Evolutionary conservation across 2,113 vertebrate species (phyloP).

Genomic region (Prolemur simus): DNA sequence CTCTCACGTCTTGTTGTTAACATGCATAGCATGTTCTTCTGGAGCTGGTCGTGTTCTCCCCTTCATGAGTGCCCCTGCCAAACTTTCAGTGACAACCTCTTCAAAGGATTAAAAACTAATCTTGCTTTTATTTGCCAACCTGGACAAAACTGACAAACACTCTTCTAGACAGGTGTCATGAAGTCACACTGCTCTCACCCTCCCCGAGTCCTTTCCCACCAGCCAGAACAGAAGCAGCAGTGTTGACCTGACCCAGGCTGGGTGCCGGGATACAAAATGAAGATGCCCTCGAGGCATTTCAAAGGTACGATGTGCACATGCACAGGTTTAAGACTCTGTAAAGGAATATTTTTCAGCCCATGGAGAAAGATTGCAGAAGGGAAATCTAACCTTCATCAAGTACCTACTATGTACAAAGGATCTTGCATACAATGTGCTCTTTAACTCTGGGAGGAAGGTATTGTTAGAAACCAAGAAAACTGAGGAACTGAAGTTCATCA

Average conservation of each 20-base stretch:
- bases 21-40: not conserved
- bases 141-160: not conserved
- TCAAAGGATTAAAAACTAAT: slow-evolving; percentile 3
- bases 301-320: not conserved
- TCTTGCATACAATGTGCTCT: not conserved
- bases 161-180: not conserved
- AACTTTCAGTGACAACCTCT: not conserved
- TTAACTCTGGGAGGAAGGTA: not conserved
- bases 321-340: not conserved
- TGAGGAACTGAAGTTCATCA: not conserved
- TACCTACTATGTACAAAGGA: not conserved
- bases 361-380: not conserved
- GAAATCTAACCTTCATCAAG: not conserved
- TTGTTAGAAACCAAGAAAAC: not conserved
- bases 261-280: fast-evolving
- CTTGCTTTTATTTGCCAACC: slow-evolving; percentile 28
- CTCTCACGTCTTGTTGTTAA: not conserved
- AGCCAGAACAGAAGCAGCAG: not conserved
- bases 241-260: not conserved
- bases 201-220: not conserved
- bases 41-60: not conserved
- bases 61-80: not conserved
- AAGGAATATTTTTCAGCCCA: not conserved
- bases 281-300: not conserved
- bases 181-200: not conserved